Conservation (phyloP, 2,888 invertebrate genomes). For the Torymus auratus region DNA sequence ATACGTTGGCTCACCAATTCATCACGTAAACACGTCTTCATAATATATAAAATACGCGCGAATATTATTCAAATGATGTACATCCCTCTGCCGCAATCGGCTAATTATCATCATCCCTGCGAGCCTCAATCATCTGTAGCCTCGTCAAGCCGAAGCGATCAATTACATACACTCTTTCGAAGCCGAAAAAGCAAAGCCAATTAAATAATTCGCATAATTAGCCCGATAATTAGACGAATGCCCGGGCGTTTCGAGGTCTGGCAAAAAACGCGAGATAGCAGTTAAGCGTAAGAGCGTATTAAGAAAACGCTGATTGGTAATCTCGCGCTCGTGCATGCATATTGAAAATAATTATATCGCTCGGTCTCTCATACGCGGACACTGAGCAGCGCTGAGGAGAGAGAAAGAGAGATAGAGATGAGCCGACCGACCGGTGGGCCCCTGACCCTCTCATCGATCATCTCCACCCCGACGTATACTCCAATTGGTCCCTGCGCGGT, state of each 20-base stretch:
- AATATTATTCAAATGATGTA: not conserved
- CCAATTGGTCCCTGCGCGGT: slow-evolving; percentile 35
- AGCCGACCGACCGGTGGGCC: slow-evolving; percentile 68
- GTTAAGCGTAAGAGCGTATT: slow-evolving; percentile 37
- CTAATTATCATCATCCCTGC: not conserved
- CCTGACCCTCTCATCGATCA: slow-evolving; percentile 76
- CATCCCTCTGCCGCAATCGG: not conserved
- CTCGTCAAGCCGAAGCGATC: slow-evolving; percentile 7
- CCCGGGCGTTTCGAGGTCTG: not conserved
- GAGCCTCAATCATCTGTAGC: not conserved
- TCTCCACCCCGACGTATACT: slow-evolving; percentile 67
- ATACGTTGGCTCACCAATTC: too few species aligned
- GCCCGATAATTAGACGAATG: slow-evolving; percentile 46
- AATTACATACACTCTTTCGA: not conserved
- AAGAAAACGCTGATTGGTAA: slow-evolving; percentile 56
- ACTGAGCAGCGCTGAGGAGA: slow-evolving; percentile 64
- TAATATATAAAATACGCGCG: too few species aligned
- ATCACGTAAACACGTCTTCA: too few species aligned
- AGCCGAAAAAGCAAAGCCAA: slow-evolving; percentile 30
- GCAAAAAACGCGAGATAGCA: not conserved
- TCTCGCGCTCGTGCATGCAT: slow-evolving; percentile 64
- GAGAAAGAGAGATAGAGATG: slow-evolving; percentile 63
- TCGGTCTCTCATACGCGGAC: slow-evolving; percentile 51
- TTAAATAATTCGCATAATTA: slow-evolving; percentile 55
- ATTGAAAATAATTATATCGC: slow-evolving; percentile 75